Evolutionary conservation across 2,113 vertebrate species (phyloP).

Genomic region (Stigmatopora argus): DNA sequence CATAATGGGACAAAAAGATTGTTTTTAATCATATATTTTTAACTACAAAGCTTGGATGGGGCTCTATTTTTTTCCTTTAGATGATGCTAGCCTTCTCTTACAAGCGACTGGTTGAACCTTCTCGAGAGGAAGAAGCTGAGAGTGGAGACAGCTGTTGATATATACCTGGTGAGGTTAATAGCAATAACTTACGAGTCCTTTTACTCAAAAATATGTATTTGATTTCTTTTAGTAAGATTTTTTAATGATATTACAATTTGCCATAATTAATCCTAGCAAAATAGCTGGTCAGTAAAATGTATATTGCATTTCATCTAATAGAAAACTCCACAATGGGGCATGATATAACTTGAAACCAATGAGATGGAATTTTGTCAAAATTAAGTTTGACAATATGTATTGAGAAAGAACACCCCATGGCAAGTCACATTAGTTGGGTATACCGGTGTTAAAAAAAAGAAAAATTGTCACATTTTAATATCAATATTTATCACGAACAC

Average conservation of each 20-base stretch:
- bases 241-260: too few species aligned
- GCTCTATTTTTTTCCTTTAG: constrained; percentile 38
- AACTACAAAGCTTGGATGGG: not conserved
- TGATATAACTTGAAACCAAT: not conserved
- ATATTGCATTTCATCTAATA: not conserved
- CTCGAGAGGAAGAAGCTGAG: constrained; percentile 34
- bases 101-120: constrained; percentile 66
- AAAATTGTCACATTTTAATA: too few species aligned
- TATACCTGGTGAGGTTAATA: constrained; percentile 4
- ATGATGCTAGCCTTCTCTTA: constrained; percentile 75
- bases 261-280: not conserved
- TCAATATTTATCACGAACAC: too few species aligned
- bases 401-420: not conserved
- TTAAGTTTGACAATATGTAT: too few species aligned
- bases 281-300: not conserved
- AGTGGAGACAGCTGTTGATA: constrained; percentile 28
- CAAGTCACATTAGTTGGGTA: not conserved
- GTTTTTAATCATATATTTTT: too few species aligned
- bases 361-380: not conserved
- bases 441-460: not conserved
- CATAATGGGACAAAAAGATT: too few species aligned
- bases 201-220: not conserved
- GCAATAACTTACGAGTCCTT: not conserved
- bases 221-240: not conserved
- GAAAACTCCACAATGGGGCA: not conserved